Base-by-base conservation (phyloP, 2,113 vertebrate species). In the Cygnus atratus region DNA sequence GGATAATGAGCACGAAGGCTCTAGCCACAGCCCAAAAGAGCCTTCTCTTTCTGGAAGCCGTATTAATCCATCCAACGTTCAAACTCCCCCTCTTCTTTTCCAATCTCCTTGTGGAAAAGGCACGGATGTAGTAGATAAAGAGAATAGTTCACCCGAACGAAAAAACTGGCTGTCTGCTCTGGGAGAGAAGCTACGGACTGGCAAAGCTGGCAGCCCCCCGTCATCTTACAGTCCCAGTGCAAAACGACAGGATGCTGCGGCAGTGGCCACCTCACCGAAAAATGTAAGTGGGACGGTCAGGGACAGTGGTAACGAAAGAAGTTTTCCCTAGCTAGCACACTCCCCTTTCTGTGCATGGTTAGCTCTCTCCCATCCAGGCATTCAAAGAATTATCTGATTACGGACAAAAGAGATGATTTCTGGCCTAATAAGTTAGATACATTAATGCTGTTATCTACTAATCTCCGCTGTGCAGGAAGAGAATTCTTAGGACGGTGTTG, bases 111-210 rank as follows among this genome's bases (percentile, higher is more conserved):
- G 48, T 12, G 86, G 78, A 54, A 94, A 97, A 93, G 94, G 83
- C 28, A 41, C 91, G 58, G 96, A 94, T 33, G 81, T 90, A 33
- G 86, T 66, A 43, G 98, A 98, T 89, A 99, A 99, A 87, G 99
- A 99, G 96, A 99, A 99, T 62, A 97, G 91, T 92, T 98, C 98
- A 39, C 98, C 98, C 24, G 97, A 96, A 68, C 96, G 93, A 21
- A 96, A 95, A 62, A 98, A 99, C 93, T 99, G 99, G 99, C 94
- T 99, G 74, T 98, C 99, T 54, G 98, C 94, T 83, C 97, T 99
- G 96, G 98, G 98, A 73, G 98, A 98, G 94, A 99, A 97, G 81
- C 72, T 97, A 18, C 97, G 95, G 87, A 97, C 98, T 97, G 97
- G 98, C 94, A 97, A 96, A 88, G 33, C 94, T 87, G 33, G 94